Percentiles rank a stretch among this genome's conserved stretches.
Evolutionary conservation across 92 coral and sea anemone genomes (phyloP).

Genomic region (Porites evermanni): DNA sequence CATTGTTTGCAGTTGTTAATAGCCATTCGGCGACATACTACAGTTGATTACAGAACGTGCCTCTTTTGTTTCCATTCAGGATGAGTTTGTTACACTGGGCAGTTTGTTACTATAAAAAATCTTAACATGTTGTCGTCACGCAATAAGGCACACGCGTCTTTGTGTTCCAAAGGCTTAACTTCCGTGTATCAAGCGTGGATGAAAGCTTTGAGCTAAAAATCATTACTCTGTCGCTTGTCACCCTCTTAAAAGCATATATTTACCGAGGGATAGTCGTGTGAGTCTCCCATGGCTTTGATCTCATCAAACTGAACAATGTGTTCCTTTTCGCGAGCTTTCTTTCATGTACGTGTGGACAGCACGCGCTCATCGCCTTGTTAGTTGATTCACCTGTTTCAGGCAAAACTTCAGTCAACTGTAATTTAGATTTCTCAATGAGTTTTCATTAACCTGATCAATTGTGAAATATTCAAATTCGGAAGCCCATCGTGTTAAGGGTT

Average conservation of each 20-base stretch:
- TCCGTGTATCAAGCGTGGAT: slow-evolving; percentile 21
- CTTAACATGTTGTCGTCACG: slow-evolving; percentile 1
- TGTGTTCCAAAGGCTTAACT: slow-evolving; percentile 17
- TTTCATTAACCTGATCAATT: slow-evolving; percentile 14
- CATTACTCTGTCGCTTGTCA: slow-evolving; percentile 38
- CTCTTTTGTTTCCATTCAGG: neutral
- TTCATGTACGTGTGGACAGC: slow-evolving; percentile 19
- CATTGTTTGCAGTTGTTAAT: slow-evolving; percentile 24
- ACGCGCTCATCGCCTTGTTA: neutral
- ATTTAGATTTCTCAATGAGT: slow-evolving; percentile 18
- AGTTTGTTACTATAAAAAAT: neutral
- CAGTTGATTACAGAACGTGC: neutral
- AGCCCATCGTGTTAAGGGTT: slow-evolving; percentile 19
- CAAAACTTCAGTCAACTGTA: slow-evolving; percentile 22
- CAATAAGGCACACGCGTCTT: slow-evolving; percentile 10
- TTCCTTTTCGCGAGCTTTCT: neutral
- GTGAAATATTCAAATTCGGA: slow-evolving; percentile 30
- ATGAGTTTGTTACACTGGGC: slow-evolving; percentile 28
- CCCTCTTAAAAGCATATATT: slow-evolving; percentile 20
- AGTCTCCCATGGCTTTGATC: slow-evolving; percentile 3
- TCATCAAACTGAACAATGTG: slow-evolving; percentile 13
- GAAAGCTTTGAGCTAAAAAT: neutral
- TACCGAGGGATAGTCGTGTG: slow-evolving; percentile 1
- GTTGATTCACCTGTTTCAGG: slow-evolving; percentile 22
- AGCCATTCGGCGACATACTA: neutral